phyloP scores from a whole-genome alignment of 2,113 vertebrate genomes.

The Vicugna pacos region DNA sequence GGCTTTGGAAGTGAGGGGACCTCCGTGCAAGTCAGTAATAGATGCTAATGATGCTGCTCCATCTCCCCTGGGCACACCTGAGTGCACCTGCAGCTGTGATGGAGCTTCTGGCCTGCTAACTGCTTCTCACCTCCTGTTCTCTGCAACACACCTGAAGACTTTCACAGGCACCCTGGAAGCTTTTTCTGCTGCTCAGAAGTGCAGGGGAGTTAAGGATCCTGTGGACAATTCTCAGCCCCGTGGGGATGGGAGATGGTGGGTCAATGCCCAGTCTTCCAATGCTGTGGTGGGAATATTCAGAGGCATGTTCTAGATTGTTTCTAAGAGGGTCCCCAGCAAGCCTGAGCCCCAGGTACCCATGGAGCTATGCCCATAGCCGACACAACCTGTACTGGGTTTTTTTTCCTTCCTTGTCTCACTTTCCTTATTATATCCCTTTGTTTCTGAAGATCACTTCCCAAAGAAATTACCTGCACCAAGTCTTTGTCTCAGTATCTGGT shows the following conservation, averaged over 20 bases:
- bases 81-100: not conserved
- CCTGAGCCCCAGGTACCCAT: not conserved
- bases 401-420: not conserved
- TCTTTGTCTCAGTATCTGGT: not conserved
- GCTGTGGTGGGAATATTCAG: not conserved
- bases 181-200: not conserved
- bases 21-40: not conserved
- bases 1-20: not conserved
- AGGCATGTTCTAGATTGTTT: not conserved
- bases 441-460: not conserved
- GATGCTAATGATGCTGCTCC: not conserved
- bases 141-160: not conserved
- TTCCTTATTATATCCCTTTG: not conserved
- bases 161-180: not conserved
- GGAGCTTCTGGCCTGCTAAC: too few relatives aligned
- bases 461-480: not conserved
- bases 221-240: fast-evolving
- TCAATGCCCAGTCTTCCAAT: not conserved
- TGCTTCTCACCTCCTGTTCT: not conserved
- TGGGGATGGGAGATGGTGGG: not conserved
- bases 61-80: fast-evolving
- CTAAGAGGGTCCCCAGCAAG: not conserved
- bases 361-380: not conserved
- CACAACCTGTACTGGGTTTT: fast-evolving
- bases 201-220: not conserved